Percentiles rank a stretch among this genome's conserved stretches.
Evolutionary conservation across 2,113 vertebrate species (phyloP).

Genomic region (Podarcis cretensis): DNA sequence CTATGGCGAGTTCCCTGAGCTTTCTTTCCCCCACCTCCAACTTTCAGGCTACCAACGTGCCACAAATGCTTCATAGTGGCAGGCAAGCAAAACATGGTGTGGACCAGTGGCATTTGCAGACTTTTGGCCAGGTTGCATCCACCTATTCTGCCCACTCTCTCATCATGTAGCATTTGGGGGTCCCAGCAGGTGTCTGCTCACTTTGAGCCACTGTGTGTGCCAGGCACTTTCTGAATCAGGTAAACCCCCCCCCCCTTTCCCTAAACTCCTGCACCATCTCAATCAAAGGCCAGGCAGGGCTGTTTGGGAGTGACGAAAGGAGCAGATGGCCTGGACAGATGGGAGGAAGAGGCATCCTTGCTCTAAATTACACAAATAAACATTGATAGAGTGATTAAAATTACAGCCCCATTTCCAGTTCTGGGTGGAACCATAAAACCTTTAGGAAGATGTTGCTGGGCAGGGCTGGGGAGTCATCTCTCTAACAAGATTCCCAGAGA

Average conservation of each 20-base stretch:
- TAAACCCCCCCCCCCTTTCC: not conserved
- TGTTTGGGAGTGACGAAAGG: conserved; percentile 33
- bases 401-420: conserved; percentile 7
- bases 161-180: rapidly evolving
- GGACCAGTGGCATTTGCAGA: not conserved
- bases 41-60: not conserved
- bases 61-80: not conserved
- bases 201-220: not conserved
- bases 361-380: conserved; percentile 71
- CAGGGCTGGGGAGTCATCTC: rapidly evolving
- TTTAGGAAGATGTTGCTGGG: not conserved
- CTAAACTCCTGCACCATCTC: not conserved
- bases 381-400: conserved; percentile 71
- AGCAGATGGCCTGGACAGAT: conserved; percentile 81
- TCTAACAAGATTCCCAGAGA: not conserved
- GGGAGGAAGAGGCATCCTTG: conserved; percentile 66
- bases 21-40: not conserved
- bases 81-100: not conserved
- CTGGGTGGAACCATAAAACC: not conserved
- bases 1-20: too few species aligned
- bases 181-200: not conserved
- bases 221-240: rapidly evolving
- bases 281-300: not conserved
- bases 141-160: not conserved
- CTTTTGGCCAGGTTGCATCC: not conserved